Evolutionary conservation across 2,113 vertebrate genomes (phyloP).

Genomic region (Potamarius usumacintae): DNA sequence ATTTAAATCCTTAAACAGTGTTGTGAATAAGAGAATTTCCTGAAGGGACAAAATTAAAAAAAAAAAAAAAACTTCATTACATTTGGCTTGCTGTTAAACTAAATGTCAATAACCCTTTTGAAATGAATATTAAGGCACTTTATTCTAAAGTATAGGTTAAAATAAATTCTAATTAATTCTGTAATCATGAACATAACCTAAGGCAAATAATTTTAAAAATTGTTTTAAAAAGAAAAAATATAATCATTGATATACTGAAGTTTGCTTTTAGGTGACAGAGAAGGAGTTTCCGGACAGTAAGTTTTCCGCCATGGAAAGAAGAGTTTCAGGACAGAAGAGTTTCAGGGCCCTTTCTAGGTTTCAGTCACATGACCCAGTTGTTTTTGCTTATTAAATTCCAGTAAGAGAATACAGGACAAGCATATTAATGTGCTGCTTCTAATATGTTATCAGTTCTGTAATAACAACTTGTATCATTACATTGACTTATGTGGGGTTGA

Average conservation of each 20-base stretch:
- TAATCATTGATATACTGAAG: neutral
- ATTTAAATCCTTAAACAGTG: neutral
- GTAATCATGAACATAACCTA: neutral
- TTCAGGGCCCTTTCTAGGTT: too few species aligned
- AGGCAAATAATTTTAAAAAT: neutral
- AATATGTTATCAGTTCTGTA: too few species aligned
- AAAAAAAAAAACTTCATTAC: neutral
- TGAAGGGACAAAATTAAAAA: neutral
- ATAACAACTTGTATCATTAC: too few species aligned
- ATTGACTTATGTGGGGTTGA: too few species aligned
- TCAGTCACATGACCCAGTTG: too few species aligned
- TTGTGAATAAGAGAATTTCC: neutral
- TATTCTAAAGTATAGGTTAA: neutral
- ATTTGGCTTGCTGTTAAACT: neutral
- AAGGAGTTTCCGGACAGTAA: neutral
- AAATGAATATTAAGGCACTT: neutral
- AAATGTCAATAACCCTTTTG: neutral
- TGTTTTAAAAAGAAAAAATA: too few species aligned
- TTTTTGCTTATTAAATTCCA: too few species aligned
- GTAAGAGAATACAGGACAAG: too few species aligned
- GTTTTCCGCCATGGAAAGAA: too few species aligned
- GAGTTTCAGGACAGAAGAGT: too few species aligned
- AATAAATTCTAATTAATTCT: too few species aligned
- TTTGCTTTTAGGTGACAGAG: neutral
- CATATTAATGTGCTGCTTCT: too few species aligned